Base-by-base conservation (phyloP, 92 coral and sea anemone species). In the Metridium senile region DNA sequence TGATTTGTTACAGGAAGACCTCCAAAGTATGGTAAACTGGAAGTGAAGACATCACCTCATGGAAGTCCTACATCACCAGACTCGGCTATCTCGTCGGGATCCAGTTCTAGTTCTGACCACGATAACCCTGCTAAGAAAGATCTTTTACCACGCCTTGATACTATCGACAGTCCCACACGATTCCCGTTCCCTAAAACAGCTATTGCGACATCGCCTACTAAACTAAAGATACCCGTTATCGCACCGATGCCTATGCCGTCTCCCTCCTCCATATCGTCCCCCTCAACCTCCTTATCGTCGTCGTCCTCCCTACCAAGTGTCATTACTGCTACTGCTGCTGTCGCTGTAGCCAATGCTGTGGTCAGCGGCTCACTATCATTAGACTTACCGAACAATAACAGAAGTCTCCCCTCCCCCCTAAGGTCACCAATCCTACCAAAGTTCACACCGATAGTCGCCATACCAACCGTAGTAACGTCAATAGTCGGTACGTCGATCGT, bases 51-150 rank as follows among this genome's bases (percentile, higher is more conserved):
- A 9, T 85, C 86, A 8, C 93, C 97, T 21, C 93, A 95, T 45
- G 90, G 82, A 76, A 95, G 99, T 51, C 99, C 99, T 9, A 95
- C 99, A 0, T 95, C 99, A 7, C 97, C 99, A n/a, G 99, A 95
- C 79, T 95, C 99, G 0, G 99, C 94, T 1, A 95, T 95, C 70
- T 95, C 99, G 0, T 89, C 99, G 2, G 93, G 97, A 17, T 81
- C 86, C 13, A 83, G 89, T 76, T 83, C 89, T 71, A 85, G 90
- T 71, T 66, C 76, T 34, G 95, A 90, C 67, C 98, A 92, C 32
- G 89, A 88, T 26, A 87, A 87, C 84, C 88, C 93, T 21, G 93
- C 88, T 31, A 91, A 86, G 68, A 95, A 81, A 65, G 93, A 89
- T 53, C 83, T 89, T 7, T 72, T 93, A 57, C 98, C 90, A 46